These are phyloP conservation scores for Struthio camelus DNA, from an alignment of 2,113 vertebrate genomes.

Conservation along the genomic window DNA sequence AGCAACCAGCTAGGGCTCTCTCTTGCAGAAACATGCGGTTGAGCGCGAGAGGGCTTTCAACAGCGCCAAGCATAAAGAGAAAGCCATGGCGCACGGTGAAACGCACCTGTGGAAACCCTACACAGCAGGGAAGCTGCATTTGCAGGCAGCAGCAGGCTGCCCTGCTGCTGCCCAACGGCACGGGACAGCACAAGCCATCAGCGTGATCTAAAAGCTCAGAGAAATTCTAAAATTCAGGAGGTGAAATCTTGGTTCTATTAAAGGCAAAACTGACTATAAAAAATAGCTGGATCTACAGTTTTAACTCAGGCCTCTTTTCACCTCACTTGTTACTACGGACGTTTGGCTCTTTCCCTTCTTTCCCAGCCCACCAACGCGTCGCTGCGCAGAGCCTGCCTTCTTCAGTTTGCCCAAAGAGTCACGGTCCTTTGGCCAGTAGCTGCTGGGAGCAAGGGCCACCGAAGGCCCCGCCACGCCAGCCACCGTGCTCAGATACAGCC, in stretches of 20 bases:
- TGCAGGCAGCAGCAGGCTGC: neutral
- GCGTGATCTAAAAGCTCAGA: neutral
- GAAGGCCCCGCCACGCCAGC: accelerated
- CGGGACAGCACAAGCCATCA: neutral
- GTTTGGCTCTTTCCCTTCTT: neutral
- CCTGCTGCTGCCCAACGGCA: neutral
- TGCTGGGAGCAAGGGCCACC: neutral
- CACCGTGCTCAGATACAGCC: accelerated
- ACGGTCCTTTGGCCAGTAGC: neutral
- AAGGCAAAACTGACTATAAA: neutral
- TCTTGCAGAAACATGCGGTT: accelerated
- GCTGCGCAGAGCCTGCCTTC: neutral
- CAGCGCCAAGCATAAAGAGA: neutral
- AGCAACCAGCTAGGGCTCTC: neutral
- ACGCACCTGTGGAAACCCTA: neutral
- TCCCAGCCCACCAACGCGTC: neutral
- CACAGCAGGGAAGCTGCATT: neutral
- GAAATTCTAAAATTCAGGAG: neutral
- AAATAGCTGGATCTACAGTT: neutral
- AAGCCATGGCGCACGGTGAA: accelerated
- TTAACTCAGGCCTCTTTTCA: neutral
- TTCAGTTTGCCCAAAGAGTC: neutral
- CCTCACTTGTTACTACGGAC: no score
- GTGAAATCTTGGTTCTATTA: neutral
- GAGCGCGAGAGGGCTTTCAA: accelerated